phyloP scores from a whole-genome alignment of 1,140 invertebrate genomes.

The Pseudomyrmex flavicornis region DNA sequence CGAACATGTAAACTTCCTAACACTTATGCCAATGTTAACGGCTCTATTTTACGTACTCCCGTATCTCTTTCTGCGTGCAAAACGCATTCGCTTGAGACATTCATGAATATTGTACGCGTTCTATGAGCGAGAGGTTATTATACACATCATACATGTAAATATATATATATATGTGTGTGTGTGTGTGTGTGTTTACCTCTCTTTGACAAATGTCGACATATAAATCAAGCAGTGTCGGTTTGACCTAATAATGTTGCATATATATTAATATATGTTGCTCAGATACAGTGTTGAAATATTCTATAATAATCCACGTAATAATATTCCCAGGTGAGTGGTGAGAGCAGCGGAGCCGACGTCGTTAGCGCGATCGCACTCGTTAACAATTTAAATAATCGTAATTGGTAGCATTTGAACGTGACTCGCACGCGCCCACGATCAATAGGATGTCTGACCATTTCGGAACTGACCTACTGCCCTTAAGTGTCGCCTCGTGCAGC shows the following conservation, averaged over 20 bases:
- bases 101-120: conserved; percentile 60
- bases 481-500: conserved; percentile 58
- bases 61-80: neutral
- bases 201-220: conserved; percentile 56
- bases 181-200: conserved; percentile 20
- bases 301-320: conserved; percentile 22
- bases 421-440: conserved; percentile 21
- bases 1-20: conserved; percentile 7
- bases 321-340: neutral
- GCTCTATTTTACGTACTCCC: conserved; percentile 36
- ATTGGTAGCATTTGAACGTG: conserved; percentile 32
- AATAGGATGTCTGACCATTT: conserved; percentile 68
- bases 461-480: conserved; percentile 73
- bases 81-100: neutral
- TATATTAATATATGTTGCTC: conserved; percentile 27
- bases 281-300: conserved; percentile 50
- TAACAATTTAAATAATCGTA: conserved; percentile 49
- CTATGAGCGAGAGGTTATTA: conserved; percentile 38
- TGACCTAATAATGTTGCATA: conserved; percentile 48
- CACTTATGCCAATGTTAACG: conserved; percentile 48
- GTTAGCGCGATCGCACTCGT: conserved; percentile 29
- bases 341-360: neutral
- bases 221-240: conserved; percentile 45
- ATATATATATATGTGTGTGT: no score
- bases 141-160: neutral